These are phyloP conservation scores for Gnathonemus echidnorhynchus DNA, from an alignment of 2,113 vertebrate species.

Conservation along the genomic window DNA sequence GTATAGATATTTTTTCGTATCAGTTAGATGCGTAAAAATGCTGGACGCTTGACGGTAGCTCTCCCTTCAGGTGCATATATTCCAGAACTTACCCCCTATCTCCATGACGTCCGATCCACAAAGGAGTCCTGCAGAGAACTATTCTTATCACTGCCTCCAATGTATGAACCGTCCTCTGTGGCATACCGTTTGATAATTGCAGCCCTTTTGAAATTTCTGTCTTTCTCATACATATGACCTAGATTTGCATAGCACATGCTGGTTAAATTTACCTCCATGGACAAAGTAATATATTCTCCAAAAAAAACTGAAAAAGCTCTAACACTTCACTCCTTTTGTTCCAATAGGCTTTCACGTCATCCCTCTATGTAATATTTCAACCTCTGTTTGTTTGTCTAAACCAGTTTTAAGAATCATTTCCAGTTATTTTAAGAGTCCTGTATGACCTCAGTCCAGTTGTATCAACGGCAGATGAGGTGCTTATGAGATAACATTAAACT, in stretches of 20 bases:
- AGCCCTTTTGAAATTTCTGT: not conserved
- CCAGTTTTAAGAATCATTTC: not conserved
- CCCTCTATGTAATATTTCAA: not conserved
- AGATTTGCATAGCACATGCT: not conserved
- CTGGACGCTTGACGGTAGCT: not conserved
- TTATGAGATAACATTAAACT: not conserved
- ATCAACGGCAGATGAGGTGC: not conserved
- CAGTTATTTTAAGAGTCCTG: not conserved
- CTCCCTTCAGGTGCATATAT: too few species aligned
- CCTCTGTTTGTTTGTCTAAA: not conserved
- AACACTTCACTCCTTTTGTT: not conserved
- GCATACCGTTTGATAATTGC: conserved; percentile 1
- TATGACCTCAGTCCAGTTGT: not conserved
- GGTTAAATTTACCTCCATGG: not conserved
- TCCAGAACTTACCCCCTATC: not conserved
- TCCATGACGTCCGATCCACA: conserved; percentile 8
- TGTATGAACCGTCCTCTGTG: not conserved
- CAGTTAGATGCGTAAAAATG: not conserved
- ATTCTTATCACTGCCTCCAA: not conserved
- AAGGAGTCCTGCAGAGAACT: not conserved
- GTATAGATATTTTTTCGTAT: not conserved
- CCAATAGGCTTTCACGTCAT: not conserved
- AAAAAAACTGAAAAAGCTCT: not conserved
- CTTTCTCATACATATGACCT: not conserved
- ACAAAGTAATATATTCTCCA: not conserved